These are phyloP conservation scores for Schizopygopsis malacanthus DNA, from an alignment of 2,797 vertebrate species.

Conservation along the genomic window DNA sequence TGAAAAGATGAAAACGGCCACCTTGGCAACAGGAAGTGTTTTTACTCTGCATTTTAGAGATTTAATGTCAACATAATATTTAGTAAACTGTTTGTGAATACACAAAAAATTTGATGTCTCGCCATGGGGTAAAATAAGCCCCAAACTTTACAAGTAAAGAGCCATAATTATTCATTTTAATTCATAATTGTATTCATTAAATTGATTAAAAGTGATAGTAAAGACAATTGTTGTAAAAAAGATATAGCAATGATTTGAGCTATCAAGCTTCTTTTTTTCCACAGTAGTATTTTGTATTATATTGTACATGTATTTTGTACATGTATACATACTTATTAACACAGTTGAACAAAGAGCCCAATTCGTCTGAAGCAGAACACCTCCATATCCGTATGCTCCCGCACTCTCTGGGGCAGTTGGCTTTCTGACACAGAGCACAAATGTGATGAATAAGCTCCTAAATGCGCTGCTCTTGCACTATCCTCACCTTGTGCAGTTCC, in stretches of 20 bases:
- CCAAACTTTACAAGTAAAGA: no score
- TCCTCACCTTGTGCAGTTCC: conserved; percentile 77
- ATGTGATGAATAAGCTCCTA: conserved; percentile 80
- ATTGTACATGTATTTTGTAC: background rate
- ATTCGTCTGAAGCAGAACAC: background rate
- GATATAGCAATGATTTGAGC: background rate
- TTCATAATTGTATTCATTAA: background rate
- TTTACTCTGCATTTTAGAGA: no score
- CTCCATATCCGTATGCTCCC: background rate
- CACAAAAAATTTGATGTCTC: no score
- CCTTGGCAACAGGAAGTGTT: no score
- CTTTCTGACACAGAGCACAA: conserved; percentile 68
- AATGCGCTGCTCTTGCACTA: conserved; percentile 77
- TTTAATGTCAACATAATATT: no score
- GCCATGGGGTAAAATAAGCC: no score
- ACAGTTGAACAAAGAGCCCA: background rate
- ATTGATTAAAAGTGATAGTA: background rate
- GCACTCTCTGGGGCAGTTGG: conserved; percentile 62
- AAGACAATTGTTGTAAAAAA: background rate
- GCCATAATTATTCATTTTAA: no score
- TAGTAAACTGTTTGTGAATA: no score
- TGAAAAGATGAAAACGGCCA: no score
- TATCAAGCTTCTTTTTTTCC: background rate
- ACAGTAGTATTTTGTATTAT: no score
- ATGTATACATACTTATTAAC: background rate